phyloP scores from a whole-genome alignment of 2,113 vertebrate species.

The Potamarius usumacintae region DNA sequence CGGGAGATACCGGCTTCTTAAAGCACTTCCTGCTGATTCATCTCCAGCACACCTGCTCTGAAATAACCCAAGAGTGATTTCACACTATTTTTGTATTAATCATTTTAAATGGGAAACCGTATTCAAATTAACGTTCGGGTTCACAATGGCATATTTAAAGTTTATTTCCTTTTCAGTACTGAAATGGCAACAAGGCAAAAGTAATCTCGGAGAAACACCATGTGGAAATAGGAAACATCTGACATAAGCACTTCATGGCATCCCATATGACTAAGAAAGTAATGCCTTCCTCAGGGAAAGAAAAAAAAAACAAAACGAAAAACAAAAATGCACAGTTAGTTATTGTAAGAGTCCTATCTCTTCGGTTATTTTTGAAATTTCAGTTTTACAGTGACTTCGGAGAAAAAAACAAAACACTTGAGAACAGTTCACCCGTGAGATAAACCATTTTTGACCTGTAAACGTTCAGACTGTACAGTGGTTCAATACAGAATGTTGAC shows the following conservation, averaged over 20 bases:
- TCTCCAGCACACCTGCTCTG: constrained; percentile 7
- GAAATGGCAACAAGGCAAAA: constrained; percentile 52
- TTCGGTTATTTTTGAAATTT: constrained; percentile 7
- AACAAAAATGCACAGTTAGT: not conserved
- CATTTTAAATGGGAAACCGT: not conserved
- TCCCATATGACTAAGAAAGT: constrained; percentile 21
- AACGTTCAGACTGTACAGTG: constrained; percentile 27
- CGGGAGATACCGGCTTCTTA: constrained; percentile 47
- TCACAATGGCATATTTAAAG: constrained; percentile 19
- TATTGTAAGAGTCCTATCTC: constrained; percentile 20
- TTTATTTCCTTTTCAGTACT: constrained; percentile 43
- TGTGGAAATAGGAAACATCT: constrained; percentile 37
- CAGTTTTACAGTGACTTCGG: not conserved
- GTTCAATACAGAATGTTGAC: constrained; percentile 12
- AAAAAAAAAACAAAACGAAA: too few species aligned
- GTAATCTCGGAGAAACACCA: constrained; percentile 40
- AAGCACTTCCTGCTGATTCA: not conserved
- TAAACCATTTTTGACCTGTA: constrained; percentile 14
- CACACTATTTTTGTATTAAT: not conserved
- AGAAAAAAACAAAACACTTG: not conserved
- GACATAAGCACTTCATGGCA: constrained; percentile 40
- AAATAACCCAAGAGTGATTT: not conserved
- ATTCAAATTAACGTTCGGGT: constrained; percentile 8
- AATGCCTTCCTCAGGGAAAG: not conserved
- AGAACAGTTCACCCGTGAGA: constrained; percentile 1